These are phyloP conservation scores for Pseudococcus jackbeardsleyi DNA, from an alignment of 2,888 invertebrate genomes.

Conservation along the genomic window DNA sequence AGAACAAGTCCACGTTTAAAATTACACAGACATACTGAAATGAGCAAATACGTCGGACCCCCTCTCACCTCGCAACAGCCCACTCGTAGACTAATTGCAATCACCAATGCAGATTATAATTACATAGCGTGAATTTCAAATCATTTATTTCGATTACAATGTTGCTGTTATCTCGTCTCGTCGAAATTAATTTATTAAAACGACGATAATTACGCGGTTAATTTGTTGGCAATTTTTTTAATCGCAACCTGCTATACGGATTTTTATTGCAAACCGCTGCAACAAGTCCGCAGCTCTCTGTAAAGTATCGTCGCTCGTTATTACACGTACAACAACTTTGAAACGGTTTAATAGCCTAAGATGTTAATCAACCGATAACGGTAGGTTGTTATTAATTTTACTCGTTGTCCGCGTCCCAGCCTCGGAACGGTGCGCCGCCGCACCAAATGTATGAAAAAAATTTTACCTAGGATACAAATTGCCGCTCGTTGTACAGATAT, in stretches of 20 bases:
- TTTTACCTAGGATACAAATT: background rate
- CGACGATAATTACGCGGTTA: conserved; percentile 10
- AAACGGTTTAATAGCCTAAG: conserved; percentile 29
- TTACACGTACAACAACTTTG: background rate
- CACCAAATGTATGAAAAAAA: background rate
- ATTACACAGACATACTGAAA: no score
- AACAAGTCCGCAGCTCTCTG: background rate
- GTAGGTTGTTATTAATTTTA: conserved; percentile 43
- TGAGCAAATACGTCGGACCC: no score
- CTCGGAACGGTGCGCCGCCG: background rate
- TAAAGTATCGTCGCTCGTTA: conserved; percentile 34
- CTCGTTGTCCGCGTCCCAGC: background rate
- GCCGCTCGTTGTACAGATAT: background rate
- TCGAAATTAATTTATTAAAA: background rate
- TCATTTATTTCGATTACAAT: conserved; percentile 8
- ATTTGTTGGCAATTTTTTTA: conserved; percentile 36
- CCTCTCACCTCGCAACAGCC: background rate
- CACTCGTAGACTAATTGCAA: background rate
- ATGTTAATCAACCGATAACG: conserved; percentile 55
- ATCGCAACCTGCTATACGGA: background rate
- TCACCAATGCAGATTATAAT: background rate
- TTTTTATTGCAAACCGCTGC: background rate
- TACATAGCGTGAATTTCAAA: conserved; percentile 3
- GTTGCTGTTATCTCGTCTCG: background rate
- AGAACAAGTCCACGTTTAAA: no score